A percentile compares a stretch with the other conserved stretches of the same genome.
phyloP scores from a whole-genome alignment of 2,113 vertebrate genomes.

The Hippocampus zosterae region DNA sequence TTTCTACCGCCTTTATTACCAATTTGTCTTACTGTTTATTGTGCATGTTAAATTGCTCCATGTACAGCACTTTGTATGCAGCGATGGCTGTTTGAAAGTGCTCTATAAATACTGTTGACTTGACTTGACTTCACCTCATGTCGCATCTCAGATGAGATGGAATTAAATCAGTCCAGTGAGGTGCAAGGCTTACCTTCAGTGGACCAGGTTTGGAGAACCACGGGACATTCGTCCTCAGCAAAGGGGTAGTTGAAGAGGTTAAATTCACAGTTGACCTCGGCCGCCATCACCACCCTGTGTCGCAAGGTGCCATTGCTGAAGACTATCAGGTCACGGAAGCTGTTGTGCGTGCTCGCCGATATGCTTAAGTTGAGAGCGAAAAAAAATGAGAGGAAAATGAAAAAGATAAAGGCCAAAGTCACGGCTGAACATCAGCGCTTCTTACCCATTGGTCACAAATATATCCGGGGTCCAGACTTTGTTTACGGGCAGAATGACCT shows the following conservation, averaged over 20 bases:
- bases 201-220: constrained; percentile 58
- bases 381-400: not conserved
- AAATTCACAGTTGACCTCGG: constrained; percentile 62
- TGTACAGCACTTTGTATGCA: too few relatives aligned
- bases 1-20: too few relatives aligned
- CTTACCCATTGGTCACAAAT: constrained; percentile 66
- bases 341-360: constrained; percentile 16
- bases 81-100: too few relatives aligned
- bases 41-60: too few relatives aligned
- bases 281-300: constrained; percentile 43
- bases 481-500: constrained; percentile 54
- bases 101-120: too few relatives aligned
- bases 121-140: too few relatives aligned
- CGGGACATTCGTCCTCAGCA: constrained; percentile 56
- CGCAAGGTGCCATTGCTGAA: constrained; percentile 49
- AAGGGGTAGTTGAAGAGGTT: constrained; percentile 72
- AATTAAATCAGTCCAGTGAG: not conserved
- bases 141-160: too few relatives aligned
- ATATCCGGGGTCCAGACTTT: constrained; percentile 68
- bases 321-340: constrained; percentile 52
- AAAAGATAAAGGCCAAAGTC: not conserved
- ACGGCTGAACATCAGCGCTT: not conserved
- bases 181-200: constrained; percentile 15
- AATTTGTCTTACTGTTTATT: too few relatives aligned
- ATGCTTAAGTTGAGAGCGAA: constrained; percentile 32